Percentiles rank a stretch among this genome's conserved stretches.
Evolutionary conservation across 2,888 invertebrate genomes (phyloP).

Genomic region (Danaus chrysippus): DNA sequence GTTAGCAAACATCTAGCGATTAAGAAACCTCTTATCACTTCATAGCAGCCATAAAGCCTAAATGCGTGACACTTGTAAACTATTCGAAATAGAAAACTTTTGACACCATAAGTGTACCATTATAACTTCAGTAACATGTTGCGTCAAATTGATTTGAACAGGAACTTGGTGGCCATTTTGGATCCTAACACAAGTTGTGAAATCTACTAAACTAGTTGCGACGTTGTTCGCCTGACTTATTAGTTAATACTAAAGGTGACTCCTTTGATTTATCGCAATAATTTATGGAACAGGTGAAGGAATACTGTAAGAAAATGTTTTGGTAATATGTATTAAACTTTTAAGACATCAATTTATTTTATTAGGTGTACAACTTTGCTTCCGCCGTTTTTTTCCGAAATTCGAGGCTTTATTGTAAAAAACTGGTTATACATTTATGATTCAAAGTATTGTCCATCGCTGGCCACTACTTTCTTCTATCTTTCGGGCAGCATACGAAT

Average conservation of each 20-base stretch:
- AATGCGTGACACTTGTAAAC: constrained; percentile 8
- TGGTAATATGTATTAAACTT: background rate
- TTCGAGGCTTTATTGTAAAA: no score
- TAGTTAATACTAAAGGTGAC: background rate
- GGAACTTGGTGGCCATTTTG: constrained; percentile 7
- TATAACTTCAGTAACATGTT: constrained; percentile 7
- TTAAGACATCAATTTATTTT: no score
- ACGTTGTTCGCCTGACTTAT: background rate
- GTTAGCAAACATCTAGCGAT: constrained; percentile 3
- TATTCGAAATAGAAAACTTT: constrained; percentile 1
- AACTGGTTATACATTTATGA: no score
- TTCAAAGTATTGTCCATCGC: no score
- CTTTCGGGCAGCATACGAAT: no score
- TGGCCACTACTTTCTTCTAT: no score
- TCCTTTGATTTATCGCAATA: background rate
- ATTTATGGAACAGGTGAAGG: background rate
- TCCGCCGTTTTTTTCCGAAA: no score
- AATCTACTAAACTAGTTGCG: constrained; percentile 6
- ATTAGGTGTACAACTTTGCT: no score
- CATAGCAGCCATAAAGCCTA: constrained; percentile 4
- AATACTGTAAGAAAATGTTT: background rate
- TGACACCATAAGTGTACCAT: constrained; percentile 4
- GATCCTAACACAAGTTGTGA: constrained; percentile 1
- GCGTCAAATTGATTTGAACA: constrained; percentile 7
- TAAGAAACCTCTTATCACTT: constrained; percentile 3